Percentiles rank a stretch among this genome's conserved stretches.
Conservation (phyloP, 2,888 invertebrate species). For the Hydriomena furcata region DNA sequence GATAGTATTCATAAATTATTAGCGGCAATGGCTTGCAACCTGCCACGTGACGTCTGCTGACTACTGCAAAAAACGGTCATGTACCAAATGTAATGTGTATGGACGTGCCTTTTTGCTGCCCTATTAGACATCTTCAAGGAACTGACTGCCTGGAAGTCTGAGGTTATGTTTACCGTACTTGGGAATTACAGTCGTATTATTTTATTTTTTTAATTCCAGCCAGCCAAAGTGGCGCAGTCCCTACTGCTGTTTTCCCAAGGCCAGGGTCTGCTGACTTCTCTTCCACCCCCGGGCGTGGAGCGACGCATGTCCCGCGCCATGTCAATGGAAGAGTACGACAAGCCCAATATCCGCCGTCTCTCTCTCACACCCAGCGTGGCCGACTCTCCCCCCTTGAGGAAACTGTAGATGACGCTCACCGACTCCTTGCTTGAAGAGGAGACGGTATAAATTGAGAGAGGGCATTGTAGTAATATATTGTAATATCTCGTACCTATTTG, state of each 20-base stretch:
- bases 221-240: constrained; percentile 93
- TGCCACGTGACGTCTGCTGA: too few relatives aligned
- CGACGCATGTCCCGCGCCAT: constrained; percentile 87
- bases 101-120: too few relatives aligned
- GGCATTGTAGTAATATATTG: too few relatives aligned
- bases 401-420: constrained; percentile 54
- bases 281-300: constrained; percentile 91
- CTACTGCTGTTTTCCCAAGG: constrained; percentile 95
- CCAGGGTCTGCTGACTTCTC: constrained; percentile 91
- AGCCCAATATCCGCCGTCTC: constrained; percentile 89
- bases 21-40: too few relatives aligned
- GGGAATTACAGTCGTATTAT: too few relatives aligned
- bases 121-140: too few relatives aligned
- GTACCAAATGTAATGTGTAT: too few relatives aligned
- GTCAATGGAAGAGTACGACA: constrained; percentile 93
- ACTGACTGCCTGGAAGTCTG: too few relatives aligned
- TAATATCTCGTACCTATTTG: too few relatives aligned
- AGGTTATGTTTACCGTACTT: too few relatives aligned
- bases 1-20: too few relatives aligned
- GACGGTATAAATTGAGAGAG: constrained; percentile 36
- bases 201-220: constrained; percentile 82
- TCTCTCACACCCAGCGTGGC: constrained; percentile 82
- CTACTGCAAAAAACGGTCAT: too few relatives aligned
- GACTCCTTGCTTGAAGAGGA: constrained; percentile 53
- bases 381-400: constrained; percentile 67